Percentiles rank a stretch among this genome's conserved stretches.
Evolutionary conservation across 2,113 vertebrate species (phyloP).

Genomic region (Paradoxurus hermaphroditus): DNA sequence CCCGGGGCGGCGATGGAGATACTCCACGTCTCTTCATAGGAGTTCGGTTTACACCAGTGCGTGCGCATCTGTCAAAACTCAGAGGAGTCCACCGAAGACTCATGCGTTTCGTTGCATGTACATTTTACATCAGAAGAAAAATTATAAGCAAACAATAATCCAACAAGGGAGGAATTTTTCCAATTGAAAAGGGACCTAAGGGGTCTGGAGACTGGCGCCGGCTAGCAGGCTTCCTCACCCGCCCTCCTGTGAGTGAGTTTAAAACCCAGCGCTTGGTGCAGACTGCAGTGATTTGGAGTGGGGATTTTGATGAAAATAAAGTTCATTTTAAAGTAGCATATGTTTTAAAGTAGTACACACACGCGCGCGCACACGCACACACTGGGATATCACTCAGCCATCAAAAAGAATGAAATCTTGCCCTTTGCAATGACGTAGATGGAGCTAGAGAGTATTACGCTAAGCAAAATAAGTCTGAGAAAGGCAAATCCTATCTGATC

Average conservation of each 20-base stretch:
- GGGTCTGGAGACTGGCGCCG: neutral
- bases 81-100: neutral
- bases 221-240: rapidly evolving
- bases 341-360: too few species aligned
- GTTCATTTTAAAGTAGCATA: neutral
- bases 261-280: neutral
- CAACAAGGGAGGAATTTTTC: neutral
- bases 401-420: neutral
- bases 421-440: neutral
- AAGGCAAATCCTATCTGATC: neutral
- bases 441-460: neutral
- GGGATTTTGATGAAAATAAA: neutral
- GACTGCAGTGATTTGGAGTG: neutral
- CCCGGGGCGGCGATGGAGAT: too few species aligned
- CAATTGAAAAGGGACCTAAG: neutral
- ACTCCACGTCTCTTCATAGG: neutral
- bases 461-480: neutral
- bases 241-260: too few species aligned
- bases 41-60: neutral
- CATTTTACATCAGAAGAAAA: neutral
- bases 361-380: too few species aligned
- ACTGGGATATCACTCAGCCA: neutral
- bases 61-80: neutral
- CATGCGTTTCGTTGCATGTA: neutral
- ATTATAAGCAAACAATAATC: neutral